Evolutionary conservation across 2,113 vertebrate species (phyloP).

Genomic region (Thryonomys swinderianus): DNA sequence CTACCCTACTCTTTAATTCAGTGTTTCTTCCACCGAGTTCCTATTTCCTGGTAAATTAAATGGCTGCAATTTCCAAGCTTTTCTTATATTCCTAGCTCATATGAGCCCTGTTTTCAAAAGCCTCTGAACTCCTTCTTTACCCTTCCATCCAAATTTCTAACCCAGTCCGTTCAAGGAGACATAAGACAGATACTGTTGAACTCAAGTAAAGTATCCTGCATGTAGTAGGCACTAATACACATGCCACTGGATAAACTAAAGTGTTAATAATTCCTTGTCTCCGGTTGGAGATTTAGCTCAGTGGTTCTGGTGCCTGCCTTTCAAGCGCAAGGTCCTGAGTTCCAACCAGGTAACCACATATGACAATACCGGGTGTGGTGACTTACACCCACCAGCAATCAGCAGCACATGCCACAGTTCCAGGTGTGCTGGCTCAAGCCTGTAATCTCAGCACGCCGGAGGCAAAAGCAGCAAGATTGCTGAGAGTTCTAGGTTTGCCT

Average conservation of each 20-base stretch:
- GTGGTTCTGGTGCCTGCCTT: too few species aligned
- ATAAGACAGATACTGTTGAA: background rate
- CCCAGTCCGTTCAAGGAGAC: background rate
- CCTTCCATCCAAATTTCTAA: slow-evolving; percentile 16
- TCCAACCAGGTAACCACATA: too few species aligned
- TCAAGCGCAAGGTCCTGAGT: too few species aligned
- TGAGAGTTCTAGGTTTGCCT: too few species aligned
- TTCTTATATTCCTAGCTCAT: background rate
- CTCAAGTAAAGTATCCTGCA: background rate
- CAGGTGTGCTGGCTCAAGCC: too few species aligned
- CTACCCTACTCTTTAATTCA: slow-evolving; percentile 41
- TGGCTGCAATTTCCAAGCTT: background rate
- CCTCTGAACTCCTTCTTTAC: background rate
- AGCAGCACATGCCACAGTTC: too few species aligned
- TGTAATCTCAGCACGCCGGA: too few species aligned
- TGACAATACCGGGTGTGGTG: too few species aligned
- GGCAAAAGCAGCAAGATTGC: too few species aligned
- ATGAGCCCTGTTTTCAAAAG: slow-evolving; percentile 40
- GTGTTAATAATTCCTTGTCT: background rate
- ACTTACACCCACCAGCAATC: too few species aligned
- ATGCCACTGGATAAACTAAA: too few species aligned
- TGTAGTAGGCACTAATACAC: background rate
- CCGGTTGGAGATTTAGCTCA: too few species aligned
- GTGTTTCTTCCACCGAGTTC: background rate
- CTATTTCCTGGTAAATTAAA: slow-evolving; percentile 58